These are phyloP conservation scores for Lasioglossum malachurum DNA, from an alignment of 2,888 invertebrate genomes.

Conservation along the genomic window DNA sequence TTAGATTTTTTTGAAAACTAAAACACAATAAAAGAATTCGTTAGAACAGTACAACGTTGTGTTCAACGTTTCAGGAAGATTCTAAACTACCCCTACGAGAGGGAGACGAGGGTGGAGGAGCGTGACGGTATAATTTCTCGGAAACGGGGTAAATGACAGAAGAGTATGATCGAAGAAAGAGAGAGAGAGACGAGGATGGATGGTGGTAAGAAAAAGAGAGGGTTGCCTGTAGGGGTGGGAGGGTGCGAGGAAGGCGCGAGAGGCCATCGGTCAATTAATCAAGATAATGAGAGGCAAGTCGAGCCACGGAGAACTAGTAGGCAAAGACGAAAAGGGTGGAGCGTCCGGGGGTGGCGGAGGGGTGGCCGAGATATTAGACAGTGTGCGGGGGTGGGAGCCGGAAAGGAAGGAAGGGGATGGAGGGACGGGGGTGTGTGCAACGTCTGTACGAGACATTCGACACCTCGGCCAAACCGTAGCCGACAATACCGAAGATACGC, in stretches of 20 bases:
- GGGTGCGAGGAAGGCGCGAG: slow-evolving; percentile 39
- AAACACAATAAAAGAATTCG: too few relatives aligned
- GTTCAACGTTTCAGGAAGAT: not conserved
- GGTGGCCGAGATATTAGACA: slow-evolving; percentile 18
- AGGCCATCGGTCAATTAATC: slow-evolving; percentile 84
- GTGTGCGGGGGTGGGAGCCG: not conserved
- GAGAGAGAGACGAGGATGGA: slow-evolving; percentile 20
- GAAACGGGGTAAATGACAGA: slow-evolving; percentile 34
- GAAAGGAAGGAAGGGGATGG: slow-evolving; percentile 40
- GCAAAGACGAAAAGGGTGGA: slow-evolving; percentile 61
- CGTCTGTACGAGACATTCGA: slow-evolving; percentile 83
- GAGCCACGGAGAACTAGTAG: slow-evolving; percentile 71
- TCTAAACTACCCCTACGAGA: not conserved
- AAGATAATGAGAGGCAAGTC: slow-evolving; percentile 84
- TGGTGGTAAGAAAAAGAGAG: slow-evolving; percentile 34
- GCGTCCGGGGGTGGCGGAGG: slow-evolving; percentile 25
- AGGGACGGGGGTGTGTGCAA: slow-evolving; percentile 70
- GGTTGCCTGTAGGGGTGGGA: slow-evolving; percentile 7
- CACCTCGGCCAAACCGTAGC: slow-evolving; percentile 81
- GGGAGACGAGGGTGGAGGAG: slow-evolving; percentile 1
- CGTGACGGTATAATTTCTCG: slow-evolving; percentile 20
- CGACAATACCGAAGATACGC: slow-evolving; percentile 84
- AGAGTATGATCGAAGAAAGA: slow-evolving; percentile 1
- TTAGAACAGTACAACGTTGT: not conserved
- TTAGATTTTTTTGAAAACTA: not conserved